These are phyloP conservation scores for Aleiodes leptofemur DNA, from an alignment of 2,888 invertebrate species.

Conservation along the genomic window DNA sequence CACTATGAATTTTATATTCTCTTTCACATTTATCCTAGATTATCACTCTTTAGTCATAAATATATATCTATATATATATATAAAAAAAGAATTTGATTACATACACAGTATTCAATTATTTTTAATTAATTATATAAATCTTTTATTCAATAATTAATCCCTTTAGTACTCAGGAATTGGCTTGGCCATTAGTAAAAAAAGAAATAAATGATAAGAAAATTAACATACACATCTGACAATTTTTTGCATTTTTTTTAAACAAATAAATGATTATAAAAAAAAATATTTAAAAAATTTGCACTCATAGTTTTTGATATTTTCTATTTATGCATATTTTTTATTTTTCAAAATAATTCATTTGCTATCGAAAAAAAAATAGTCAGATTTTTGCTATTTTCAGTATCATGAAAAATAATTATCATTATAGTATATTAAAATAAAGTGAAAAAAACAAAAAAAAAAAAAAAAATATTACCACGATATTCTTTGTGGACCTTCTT, in stretches of 20 bases:
- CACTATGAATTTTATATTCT: constrained; percentile 20
- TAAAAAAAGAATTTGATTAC: neutral
- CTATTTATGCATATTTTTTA: no score
- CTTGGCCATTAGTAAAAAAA: neutral
- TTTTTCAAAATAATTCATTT: no score
- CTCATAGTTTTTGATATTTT: no score
- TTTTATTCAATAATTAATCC: no score
- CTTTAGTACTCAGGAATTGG: neutral
- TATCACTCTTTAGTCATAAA: constrained; percentile 35
- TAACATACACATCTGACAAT: no score
- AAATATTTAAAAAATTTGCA: no score
- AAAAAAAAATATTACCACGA: constrained; percentile 83
- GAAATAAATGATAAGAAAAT: no score
- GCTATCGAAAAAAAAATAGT: no score
- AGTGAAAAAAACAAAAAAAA: constrained; percentile 5
- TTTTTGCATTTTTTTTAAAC: no score
- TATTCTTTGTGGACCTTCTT: constrained; percentile 85
- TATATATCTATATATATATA: neutral
- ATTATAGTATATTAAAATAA: neutral
- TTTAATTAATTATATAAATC: neutral
- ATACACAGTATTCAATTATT: constrained; percentile 22
- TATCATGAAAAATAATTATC: no score
- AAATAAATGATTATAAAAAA: no score
- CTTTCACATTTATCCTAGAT: neutral
- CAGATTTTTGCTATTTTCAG: no score